Conservation (phyloP, 1,140 invertebrate genomes). For the Diabrotica virgifera region DNA sequence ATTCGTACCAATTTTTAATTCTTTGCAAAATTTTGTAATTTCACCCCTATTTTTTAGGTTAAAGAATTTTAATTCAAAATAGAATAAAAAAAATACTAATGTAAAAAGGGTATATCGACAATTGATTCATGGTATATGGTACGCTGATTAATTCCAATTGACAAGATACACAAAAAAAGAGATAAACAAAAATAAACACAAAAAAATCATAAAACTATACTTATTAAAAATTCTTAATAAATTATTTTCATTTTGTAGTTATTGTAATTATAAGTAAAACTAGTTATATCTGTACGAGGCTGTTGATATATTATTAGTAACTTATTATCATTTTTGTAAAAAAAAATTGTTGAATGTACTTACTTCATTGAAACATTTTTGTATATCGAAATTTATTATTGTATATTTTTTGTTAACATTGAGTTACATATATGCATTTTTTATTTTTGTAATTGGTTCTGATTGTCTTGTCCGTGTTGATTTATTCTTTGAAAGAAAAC, state of each 20-base stretch:
- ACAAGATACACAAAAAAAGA: neutral
- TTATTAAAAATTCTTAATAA: constrained; percentile 20
- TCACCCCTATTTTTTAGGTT: no score
- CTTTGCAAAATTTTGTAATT: no score
- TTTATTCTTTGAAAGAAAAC: constrained; percentile 11
- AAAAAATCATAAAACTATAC: constrained; percentile 10
- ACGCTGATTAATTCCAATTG: neutral
- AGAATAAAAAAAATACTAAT: no score
- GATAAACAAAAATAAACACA: neutral
- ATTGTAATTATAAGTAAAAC: constrained; percentile 31
- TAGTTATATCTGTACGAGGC: constrained; percentile 36
- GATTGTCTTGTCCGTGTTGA: neutral
- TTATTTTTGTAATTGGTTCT: constrained; percentile 3
- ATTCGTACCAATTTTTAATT: no score
- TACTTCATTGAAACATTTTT: constrained; percentile 32
- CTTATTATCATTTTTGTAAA: constrained; percentile 42
- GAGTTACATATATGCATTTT: neutral
- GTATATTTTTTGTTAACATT: constrained; percentile 24
- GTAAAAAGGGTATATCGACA: no score
- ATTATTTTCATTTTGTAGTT: constrained; percentile 24
- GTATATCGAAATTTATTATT: constrained; percentile 28
- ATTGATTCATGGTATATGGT: no score
- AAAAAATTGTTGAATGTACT: constrained; percentile 42
- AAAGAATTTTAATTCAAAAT: no score
- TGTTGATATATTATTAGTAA: constrained; percentile 46